Evolutionary conservation across 2,797 vertebrate genomes (phyloP).

Genomic region (Erethizon dorsatum): DNA sequence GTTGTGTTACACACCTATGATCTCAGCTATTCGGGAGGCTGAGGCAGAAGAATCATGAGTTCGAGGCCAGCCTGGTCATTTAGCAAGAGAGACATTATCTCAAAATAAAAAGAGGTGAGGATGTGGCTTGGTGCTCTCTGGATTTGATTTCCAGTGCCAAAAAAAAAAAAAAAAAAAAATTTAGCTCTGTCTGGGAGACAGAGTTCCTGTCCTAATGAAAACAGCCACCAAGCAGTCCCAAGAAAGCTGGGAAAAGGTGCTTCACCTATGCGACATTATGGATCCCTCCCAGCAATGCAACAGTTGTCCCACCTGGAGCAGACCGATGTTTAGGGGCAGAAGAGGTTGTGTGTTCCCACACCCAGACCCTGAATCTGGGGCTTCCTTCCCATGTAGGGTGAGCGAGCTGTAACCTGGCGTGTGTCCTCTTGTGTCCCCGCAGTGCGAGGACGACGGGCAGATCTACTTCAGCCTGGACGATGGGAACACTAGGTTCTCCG

Average conservation of each 20-base stretch:
- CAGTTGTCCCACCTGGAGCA: neutral
- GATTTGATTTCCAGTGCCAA: neutral
- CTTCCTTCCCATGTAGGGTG: neutral
- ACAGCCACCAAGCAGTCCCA: neutral
- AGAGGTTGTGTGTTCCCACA: neutral
- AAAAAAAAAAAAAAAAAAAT: neutral
- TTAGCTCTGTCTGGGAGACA: neutral
- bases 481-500: slow-evolving; percentile 98
- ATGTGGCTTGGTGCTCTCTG: neutral
- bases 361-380: neutral
- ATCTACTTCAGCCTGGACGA: slow-evolving; percentile 99
- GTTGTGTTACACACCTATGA: neutral
- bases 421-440: slow-evolving; percentile 76
- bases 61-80: neutral
- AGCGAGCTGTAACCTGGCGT: slow-evolving; percentile 49
- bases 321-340: neutral
- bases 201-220: neutral
- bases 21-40: neutral
- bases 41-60: neutral
- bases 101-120: neutral
- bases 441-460: slow-evolving; percentile 98
- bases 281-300: fast-evolving
- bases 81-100: neutral
- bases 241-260: neutral
- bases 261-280: fast-evolving